A percentile compares a stretch with the other conserved stretches of the same genome.
These are phyloP conservation scores for Thera obeliscata DNA, from an alignment of 2,888 invertebrate genomes.

Conservation along the genomic window DNA sequence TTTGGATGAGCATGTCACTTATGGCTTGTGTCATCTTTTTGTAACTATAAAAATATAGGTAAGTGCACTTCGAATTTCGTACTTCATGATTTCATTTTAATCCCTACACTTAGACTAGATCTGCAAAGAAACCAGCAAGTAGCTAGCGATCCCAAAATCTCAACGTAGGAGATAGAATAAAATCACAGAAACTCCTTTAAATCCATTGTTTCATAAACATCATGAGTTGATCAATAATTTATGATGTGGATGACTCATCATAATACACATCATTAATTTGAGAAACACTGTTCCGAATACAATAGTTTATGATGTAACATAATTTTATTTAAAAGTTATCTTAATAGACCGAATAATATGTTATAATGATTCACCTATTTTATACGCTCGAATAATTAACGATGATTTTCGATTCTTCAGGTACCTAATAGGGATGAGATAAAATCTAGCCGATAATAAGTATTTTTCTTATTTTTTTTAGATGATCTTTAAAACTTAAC, in stretches of 20 bases:
- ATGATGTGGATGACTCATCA: constrained; percentile 16
- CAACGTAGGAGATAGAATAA: constrained; percentile 56
- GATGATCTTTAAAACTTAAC: constrained; percentile 24
- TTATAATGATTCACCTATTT: constrained; percentile 12
- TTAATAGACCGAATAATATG: constrained; percentile 45
- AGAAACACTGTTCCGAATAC: constrained; percentile 78
- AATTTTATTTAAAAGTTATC: constrained; percentile 47
- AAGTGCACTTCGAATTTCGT: constrained; percentile 81
- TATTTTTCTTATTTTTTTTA: constrained; percentile 35
- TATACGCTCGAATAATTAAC: constrained; percentile 33
- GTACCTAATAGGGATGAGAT: constrained; percentile 77
- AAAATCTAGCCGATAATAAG: constrained; percentile 47
- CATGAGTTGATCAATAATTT: no score
- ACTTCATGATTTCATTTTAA: constrained; percentile 65
- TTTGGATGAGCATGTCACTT: constrained; percentile 83
- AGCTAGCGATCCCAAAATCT: constrained; percentile 28
- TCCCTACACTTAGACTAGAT: constrained; percentile 78
- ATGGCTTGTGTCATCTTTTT: constrained; percentile 78
- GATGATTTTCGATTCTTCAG: constrained; percentile 67
- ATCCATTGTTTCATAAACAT: constrained; percentile 45
- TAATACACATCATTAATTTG: constrained; percentile 66
- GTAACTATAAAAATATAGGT: constrained; percentile 79
- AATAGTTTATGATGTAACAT: constrained; percentile 49
- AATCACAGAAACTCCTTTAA: constrained; percentile 69
- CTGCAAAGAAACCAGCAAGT: constrained; percentile 60